Percentiles rank a stretch among this genome's conserved stretches.
Conservation (phyloP, 2,888 invertebrate species). For the Melolontha melolontha region DNA sequence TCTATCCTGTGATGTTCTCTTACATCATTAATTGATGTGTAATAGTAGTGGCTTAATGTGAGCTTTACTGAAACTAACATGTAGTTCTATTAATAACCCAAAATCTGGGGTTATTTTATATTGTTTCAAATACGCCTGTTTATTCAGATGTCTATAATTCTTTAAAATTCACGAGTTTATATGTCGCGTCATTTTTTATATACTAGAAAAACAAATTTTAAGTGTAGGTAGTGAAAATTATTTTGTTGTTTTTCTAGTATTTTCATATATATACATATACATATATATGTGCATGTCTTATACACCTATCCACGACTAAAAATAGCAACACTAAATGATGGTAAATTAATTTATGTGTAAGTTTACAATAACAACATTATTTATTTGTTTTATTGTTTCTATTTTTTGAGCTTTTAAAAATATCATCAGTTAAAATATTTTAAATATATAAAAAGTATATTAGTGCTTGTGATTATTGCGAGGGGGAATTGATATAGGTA, state of each 20-base stretch:
- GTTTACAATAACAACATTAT: too few species aligned
- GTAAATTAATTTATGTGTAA: not conserved
- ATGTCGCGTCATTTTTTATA: slow-evolving; percentile 4
- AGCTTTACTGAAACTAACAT: slow-evolving; percentile 25
- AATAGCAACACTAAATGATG: slow-evolving; percentile 8
- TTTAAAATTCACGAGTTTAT: not conserved
- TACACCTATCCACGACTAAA: slow-evolving; percentile 7
- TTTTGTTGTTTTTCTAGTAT: slow-evolving; percentile 3
- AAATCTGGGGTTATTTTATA: slow-evolving; percentile 22
- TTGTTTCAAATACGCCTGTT: not conserved
- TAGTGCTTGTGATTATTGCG: too few species aligned
- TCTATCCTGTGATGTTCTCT: too few species aligned
- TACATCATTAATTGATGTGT: slow-evolving; percentile 22
- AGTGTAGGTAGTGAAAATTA: not conserved
- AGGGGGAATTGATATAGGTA: too few species aligned
- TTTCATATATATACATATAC: not conserved
- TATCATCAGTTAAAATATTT: too few species aligned
- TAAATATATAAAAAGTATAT: too few species aligned
- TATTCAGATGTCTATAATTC: not conserved
- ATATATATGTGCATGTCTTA: not conserved
- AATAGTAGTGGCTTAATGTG: slow-evolving; percentile 14
- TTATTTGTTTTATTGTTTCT: too few species aligned
- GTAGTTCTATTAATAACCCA: slow-evolving; percentile 22
- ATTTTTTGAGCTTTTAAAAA: too few species aligned
- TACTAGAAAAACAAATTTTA: slow-evolving; percentile 1